Conservation (phyloP, 2,797 vertebrate species). For the Miichthys miiuy region DNA sequence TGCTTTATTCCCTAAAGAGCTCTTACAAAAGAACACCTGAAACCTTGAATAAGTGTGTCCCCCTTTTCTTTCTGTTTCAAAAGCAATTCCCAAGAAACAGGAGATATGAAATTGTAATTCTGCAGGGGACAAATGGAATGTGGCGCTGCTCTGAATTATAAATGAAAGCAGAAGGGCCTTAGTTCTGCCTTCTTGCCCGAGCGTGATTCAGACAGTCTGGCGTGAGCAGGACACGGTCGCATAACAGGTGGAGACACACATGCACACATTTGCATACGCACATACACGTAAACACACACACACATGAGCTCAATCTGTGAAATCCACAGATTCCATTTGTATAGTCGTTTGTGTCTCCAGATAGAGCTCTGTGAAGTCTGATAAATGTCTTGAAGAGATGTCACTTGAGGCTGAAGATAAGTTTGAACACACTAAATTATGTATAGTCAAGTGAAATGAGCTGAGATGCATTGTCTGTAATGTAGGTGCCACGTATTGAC, state of each 20-base stretch:
- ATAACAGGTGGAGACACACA: constrained; percentile 65
- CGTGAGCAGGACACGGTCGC: constrained; percentile 60
- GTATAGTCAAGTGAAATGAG: background rate
- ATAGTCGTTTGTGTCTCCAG: background rate
- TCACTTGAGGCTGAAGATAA: too few species aligned
- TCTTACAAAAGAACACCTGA: constrained; percentile 67
- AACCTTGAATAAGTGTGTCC: constrained; percentile 51
- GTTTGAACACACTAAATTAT: too few species aligned
- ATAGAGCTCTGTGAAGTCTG: background rate
- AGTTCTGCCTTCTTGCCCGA: constrained; percentile 75
- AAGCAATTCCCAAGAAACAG: constrained; percentile 72
- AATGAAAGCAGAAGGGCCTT: constrained; percentile 82
- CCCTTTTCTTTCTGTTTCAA: constrained; percentile 37
- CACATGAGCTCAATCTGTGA: constrained; percentile 41
- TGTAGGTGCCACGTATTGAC: background rate
- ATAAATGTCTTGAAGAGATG: background rate
- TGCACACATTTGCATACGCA: constrained; percentile 28
- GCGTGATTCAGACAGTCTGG: constrained; percentile 79
- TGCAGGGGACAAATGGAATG: constrained; percentile 73
- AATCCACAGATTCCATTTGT: constrained; percentile 26
- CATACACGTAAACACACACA: constrained; percentile 12
- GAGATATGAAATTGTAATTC: constrained; percentile 82
- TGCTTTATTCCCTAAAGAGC: constrained; percentile 60
- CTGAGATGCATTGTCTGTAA: background rate
- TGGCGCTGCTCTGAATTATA: constrained; percentile 81